Evolutionary conservation across 2,888 invertebrate genomes (phyloP).

Genomic region (Eugnorisma glareosa): DNA sequence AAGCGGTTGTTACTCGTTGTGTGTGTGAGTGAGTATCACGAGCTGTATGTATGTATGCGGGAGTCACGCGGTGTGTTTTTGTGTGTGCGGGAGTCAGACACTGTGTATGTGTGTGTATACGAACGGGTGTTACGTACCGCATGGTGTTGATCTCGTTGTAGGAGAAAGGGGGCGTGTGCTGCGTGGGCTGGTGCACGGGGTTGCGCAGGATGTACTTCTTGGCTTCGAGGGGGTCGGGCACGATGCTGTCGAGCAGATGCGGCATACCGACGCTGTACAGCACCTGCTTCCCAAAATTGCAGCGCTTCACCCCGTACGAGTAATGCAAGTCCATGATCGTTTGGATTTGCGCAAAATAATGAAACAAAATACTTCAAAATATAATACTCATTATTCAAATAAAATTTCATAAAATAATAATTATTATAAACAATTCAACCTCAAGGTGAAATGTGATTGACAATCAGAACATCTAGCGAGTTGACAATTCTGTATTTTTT

Average conservation of each 20-base stretch:
- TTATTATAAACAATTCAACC: background rate
- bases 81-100: too few relatives aligned
- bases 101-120: background rate
- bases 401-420: background rate
- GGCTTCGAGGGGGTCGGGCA: slow-evolving; percentile 72
- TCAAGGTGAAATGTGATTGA: background rate
- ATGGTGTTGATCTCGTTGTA: slow-evolving; percentile 90
- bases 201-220: slow-evolving; percentile 87
- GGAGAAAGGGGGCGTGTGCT: slow-evolving; percentile 82
- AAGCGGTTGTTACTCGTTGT: too few relatives aligned
- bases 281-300: slow-evolving; percentile 86
- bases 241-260: slow-evolving; percentile 79
- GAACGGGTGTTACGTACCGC: slow-evolving; percentile 68
- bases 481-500: background rate
- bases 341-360: slow-evolving; percentile 6
- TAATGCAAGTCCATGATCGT: slow-evolving; percentile 77
- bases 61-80: too few relatives aligned
- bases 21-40: too few relatives aligned
- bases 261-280: slow-evolving; percentile 81
- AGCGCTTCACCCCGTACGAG: slow-evolving; percentile 84
- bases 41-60: too few relatives aligned
- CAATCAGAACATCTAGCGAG: background rate
- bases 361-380: slow-evolving; percentile 11
- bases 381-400: slow-evolving; percentile 7
- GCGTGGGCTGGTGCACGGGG: slow-evolving; percentile 87